Percentiles rank a stretch among this genome's conserved stretches.
phyloP scores from a whole-genome alignment of 2,113 vertebrate genomes.

The Microtus pennsylvanicus region DNA sequence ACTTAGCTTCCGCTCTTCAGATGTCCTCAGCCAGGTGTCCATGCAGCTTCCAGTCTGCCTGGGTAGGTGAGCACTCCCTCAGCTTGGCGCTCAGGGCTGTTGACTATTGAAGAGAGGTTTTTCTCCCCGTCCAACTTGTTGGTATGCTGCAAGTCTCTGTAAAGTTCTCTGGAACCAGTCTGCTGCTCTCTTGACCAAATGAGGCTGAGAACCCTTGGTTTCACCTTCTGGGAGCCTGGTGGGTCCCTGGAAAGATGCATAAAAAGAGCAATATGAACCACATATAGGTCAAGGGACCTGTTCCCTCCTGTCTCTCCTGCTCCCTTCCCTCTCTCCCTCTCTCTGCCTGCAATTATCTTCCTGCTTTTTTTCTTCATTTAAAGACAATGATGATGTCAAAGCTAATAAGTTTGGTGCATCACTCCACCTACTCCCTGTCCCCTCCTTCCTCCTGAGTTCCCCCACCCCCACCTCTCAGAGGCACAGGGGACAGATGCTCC shows the following conservation, averaged over 20 bases:
- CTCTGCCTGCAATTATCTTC: constrained; percentile 75
- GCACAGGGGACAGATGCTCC: constrained; percentile 59
- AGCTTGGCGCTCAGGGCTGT: constrained; percentile 25
- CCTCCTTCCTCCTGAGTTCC: constrained; percentile 73
- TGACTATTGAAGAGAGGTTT: constrained; percentile 28
- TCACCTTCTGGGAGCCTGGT: constrained; percentile 62
- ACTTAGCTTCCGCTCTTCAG: constrained; percentile 76
- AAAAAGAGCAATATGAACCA: not conserved
- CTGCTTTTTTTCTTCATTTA: constrained; percentile 67
- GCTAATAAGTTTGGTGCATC: constrained; percentile 85
- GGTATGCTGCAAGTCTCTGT: constrained; percentile 62
- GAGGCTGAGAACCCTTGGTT: constrained; percentile 56
- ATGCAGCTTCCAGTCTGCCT: constrained; percentile 26
- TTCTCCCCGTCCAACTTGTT: constrained; percentile 76
- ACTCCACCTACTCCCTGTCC: constrained; percentile 82
- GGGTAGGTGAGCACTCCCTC: constrained; percentile 24
- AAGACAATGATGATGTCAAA: constrained; percentile 87
- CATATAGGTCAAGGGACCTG: constrained; percentile 68
- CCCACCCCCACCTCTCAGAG: constrained; percentile 67
- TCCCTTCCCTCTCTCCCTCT: constrained; percentile 65
- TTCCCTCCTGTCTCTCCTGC: constrained; percentile 62
- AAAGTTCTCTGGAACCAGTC: constrained; percentile 69
- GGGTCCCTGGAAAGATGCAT: constrained; percentile 75
- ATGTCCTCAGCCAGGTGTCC: constrained; percentile 58
- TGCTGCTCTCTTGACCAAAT: constrained; percentile 50